These are phyloP conservation scores for Pantherophis alleghaniensis DNA, from an alignment of 2,797 vertebrate genomes.

Conservation along the genomic window DNA sequence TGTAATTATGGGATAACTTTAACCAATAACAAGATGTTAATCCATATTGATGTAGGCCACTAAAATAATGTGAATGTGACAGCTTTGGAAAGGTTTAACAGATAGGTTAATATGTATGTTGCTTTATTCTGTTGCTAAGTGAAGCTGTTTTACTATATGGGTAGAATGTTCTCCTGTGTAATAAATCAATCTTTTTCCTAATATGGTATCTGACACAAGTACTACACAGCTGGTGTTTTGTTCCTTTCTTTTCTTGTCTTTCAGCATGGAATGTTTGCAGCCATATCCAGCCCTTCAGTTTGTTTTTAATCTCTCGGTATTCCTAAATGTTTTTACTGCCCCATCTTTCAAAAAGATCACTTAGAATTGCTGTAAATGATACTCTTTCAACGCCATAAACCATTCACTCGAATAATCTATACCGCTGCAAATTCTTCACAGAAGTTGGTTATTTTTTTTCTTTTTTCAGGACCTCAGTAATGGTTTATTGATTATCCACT, in stretches of 20 bases:
- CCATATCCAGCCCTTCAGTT: neutral
- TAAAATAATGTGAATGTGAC: neutral
- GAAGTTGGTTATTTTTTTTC: neutral
- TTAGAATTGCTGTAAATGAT: neutral
- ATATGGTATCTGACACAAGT: neutral
- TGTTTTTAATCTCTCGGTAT: neutral
- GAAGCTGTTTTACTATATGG: neutral
- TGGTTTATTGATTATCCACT: neutral
- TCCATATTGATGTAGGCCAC: constrained; percentile 2
- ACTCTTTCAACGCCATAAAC: neutral
- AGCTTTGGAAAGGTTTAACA: constrained; percentile 16
- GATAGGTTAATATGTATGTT: neutral
- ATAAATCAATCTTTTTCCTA: neutral
- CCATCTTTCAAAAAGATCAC: neutral
- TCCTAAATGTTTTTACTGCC: neutral
- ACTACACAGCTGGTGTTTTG: neutral
- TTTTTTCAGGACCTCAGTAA: neutral
- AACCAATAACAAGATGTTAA: constrained; percentile 8
- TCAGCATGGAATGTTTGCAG: neutral
- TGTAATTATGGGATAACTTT: constrained; percentile 46
- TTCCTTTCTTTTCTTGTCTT: constrained; percentile 20
- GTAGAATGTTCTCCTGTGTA: constrained; percentile 5
- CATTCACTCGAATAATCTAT: neutral
- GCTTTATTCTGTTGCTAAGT: neutral
- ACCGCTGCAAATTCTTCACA: neutral